A percentile compares a stretch with the other conserved stretches of the same genome.
Evolutionary conservation across 2,113 vertebrate genomes (phyloP).

Genomic region (Grus americana): DNA sequence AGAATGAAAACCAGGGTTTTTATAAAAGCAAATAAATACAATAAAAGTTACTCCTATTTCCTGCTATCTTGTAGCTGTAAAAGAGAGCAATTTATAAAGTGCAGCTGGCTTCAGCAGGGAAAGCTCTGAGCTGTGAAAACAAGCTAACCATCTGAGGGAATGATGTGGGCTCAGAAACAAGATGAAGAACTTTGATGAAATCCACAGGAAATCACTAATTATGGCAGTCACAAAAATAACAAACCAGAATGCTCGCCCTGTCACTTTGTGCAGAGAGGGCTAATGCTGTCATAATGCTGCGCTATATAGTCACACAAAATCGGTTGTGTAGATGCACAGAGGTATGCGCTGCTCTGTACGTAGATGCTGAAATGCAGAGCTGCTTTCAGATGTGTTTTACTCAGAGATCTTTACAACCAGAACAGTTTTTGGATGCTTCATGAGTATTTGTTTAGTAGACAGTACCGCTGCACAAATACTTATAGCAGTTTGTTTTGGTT

Average conservation of each 20-base stretch:
- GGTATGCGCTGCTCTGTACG: neutral
- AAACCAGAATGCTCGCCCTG: neutral
- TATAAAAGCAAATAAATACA: neutral
- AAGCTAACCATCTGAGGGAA: neutral
- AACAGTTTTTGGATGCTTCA: neutral
- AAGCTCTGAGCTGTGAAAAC: neutral
- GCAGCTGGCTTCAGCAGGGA: neutral
- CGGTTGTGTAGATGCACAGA: neutral
- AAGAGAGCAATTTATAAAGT: neutral
- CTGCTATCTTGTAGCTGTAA: neutral
- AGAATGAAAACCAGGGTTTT: neutral
- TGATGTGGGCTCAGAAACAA: neutral
- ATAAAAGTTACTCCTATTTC: neutral
- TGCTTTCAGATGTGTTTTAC: conserved; percentile 19
- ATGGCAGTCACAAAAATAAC: neutral
- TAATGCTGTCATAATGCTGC: neutral
- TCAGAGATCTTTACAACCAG: conserved; percentile 6
- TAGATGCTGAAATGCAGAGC: neutral
- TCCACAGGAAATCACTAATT: conserved; percentile 31
- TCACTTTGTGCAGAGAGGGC: neutral
- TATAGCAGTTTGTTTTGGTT: neutral
- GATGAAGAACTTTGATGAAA: neutral
- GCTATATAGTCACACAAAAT: neutral
- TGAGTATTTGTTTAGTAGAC: neutral
- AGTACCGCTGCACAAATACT: neutral